Evolutionary conservation across 2,113 vertebrate genomes (phyloP).

Genomic region (Python bivittatus): DNA sequence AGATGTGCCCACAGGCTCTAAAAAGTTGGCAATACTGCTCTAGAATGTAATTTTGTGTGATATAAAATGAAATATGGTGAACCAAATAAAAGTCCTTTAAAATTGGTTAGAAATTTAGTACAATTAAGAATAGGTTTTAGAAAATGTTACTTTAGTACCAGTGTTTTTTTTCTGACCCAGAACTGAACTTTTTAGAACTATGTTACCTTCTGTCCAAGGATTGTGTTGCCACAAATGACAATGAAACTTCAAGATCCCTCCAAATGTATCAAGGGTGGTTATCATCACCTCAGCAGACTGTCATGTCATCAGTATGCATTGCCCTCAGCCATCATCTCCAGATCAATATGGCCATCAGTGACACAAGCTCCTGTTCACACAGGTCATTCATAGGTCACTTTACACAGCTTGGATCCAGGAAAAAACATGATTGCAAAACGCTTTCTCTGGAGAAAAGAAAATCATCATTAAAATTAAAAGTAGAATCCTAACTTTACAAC

Average conservation of each 20-base stretch:
- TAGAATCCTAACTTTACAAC: slow-evolving; percentile 53
- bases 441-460: slow-evolving; percentile 60
- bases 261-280: slow-evolving; percentile 66
- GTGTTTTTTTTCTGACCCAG: slow-evolving; percentile 53
- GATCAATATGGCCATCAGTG: slow-evolving; percentile 74
- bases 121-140: not conserved
- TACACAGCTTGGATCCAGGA: slow-evolving; percentile 58
- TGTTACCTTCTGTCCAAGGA: slow-evolving; percentile 38
- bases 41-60: not conserved
- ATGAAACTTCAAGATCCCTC: slow-evolving; percentile 56
- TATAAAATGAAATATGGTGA: not conserved
- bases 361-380: slow-evolving; percentile 61
- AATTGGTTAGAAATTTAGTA: not conserved
- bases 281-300: slow-evolving; percentile 66
- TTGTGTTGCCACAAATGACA: slow-evolving; percentile 48
- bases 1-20: not conserved
- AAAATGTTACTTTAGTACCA: not conserved
- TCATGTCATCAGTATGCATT: slow-evolving; percentile 66
- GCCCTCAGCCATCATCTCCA: slow-evolving; percentile 71
- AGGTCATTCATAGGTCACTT: slow-evolving; percentile 73
- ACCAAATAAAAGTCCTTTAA: not conserved
- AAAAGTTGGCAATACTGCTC: not conserved
- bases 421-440: slow-evolving; percentile 59
- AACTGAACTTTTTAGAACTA: slow-evolving; percentile 55
- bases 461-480: slow-evolving; percentile 59